phyloP scores from a whole-genome alignment of 2,888 invertebrate species.

The Patella depressa region DNA sequence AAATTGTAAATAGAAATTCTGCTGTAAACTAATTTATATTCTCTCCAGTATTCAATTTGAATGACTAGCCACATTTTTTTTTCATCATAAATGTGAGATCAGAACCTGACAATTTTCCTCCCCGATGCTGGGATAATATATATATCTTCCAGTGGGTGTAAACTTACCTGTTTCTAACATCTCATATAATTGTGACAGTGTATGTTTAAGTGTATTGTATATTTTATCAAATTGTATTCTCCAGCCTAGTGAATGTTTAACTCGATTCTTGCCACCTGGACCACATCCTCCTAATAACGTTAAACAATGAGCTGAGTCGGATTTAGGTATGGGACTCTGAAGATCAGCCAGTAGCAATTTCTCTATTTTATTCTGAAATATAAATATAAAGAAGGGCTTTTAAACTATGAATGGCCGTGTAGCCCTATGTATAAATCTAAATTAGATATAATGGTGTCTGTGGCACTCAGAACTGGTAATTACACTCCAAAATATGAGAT shows the following conservation, averaged over 20 bases:
- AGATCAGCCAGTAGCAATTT: slow-evolving; percentile 15
- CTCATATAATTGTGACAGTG: slow-evolving; percentile 40
- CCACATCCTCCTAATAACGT: slow-evolving; percentile 49
- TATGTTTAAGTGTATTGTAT: slow-evolving; percentile 37
- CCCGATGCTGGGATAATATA: no score
- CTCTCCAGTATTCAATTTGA: no score
- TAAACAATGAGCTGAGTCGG: slow-evolving; percentile 40
- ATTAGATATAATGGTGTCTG: no score
- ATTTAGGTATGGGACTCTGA: not conserved
- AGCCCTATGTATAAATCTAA: no score
- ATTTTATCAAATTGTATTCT: slow-evolving; percentile 37
- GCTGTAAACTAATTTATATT: no score
- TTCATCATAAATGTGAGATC: no score
- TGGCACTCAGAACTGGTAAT: not conserved
- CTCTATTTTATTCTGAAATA: slow-evolving; percentile 31
- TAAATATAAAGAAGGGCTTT: not conserved
- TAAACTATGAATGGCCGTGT: not conserved
- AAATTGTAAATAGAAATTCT: no score
- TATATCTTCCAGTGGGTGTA: not conserved
- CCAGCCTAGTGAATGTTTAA: slow-evolving; percentile 54
- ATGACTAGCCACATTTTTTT: no score
- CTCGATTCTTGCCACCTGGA: slow-evolving; percentile 47
- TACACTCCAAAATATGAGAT: not conserved
- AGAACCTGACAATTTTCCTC: no score
- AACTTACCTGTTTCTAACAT: slow-evolving; percentile 42